Percentiles rank a stretch among this genome's conserved stretches.
Conservation (phyloP, 2,797 vertebrate species). For the Rhabdomys pumilio region DNA sequence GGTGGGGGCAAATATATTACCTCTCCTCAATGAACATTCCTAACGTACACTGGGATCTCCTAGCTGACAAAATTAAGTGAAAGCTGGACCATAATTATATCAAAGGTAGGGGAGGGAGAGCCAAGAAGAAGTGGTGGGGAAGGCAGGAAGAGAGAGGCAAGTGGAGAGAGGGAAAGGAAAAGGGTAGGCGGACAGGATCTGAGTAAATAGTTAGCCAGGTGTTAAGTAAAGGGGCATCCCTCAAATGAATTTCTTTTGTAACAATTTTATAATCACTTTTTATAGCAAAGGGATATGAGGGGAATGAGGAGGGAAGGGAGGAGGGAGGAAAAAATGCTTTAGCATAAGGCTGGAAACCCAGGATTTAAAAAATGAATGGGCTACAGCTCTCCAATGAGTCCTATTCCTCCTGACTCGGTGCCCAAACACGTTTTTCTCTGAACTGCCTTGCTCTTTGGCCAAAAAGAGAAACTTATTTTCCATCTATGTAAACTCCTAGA, state of each 20-base stretch:
- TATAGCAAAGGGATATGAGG: neutral
- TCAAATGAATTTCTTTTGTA: slow-evolving; percentile 60
- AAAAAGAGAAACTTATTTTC: slow-evolving; percentile 83
- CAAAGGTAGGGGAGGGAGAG: neutral
- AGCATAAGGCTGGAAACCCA: slow-evolving; percentile 59
- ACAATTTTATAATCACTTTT: slow-evolving; percentile 41
- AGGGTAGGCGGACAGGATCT: neutral
- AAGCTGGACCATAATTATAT: slow-evolving; percentile 65
- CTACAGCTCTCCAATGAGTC: slow-evolving; percentile 72
- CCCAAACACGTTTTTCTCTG: slow-evolving; percentile 78
- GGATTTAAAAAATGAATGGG: slow-evolving; percentile 63
- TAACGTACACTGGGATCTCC: slow-evolving; percentile 72
- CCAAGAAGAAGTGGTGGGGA: too few relatives aligned
- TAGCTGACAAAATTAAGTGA: slow-evolving; percentile 75
- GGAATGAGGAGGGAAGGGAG: neutral
- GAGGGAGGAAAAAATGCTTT: neutral
- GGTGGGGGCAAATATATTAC: slow-evolving; percentile 76
- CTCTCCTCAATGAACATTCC: slow-evolving; percentile 70
- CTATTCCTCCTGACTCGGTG: slow-evolving; percentile 72
- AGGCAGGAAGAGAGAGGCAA: neutral
- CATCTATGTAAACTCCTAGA: slow-evolving; percentile 69
- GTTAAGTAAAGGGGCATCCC: slow-evolving; percentile 24
- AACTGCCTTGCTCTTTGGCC: slow-evolving; percentile 70
- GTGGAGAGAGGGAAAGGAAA: neutral
- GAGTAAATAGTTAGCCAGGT: slow-evolving; percentile 47